These are phyloP conservation scores for Catharus ustulatus DNA, from an alignment of 2,797 vertebrate species.

Conservation along the genomic window DNA sequence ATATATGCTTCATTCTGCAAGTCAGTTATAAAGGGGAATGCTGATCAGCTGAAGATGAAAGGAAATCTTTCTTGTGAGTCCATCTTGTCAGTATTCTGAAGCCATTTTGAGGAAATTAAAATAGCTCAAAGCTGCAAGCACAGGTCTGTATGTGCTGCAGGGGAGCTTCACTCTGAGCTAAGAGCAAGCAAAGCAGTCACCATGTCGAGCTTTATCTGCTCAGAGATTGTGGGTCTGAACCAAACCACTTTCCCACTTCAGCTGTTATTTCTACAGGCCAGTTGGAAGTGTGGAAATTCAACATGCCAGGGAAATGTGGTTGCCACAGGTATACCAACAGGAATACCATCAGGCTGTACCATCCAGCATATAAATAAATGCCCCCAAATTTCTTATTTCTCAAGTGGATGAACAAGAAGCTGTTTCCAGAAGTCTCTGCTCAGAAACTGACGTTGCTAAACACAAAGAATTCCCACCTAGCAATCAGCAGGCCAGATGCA, in stretches of 20 bases:
- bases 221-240: not conserved
- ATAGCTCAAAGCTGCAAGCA: not conserved
- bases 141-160: not conserved
- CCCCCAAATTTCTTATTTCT: not conserved
- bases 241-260: not conserved
- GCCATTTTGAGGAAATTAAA: not conserved
- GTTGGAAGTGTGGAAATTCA: not conserved
- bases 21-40: not conserved
- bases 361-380: not conserved
- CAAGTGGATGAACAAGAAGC: not conserved
- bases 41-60: not conserved
- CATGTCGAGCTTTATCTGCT: not conserved
- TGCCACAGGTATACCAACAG: not conserved
- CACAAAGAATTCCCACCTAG: not conserved
- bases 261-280: not conserved
- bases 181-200: not conserved
- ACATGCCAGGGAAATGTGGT: rapidly evolving
- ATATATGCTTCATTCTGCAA: not conserved
- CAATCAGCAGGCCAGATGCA: not conserved
- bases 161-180: not conserved
- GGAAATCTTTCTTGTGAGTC: not conserved
- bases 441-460: constrained; percentile 13
- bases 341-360: not conserved
- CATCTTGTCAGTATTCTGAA: not conserved
- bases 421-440: not conserved